Percentiles rank a stretch among this genome's conserved stretches.
These are phyloP conservation scores for Himantopus leucocephalus DNA, from an alignment of 2,113 vertebrate species.

Conservation along the genomic window DNA sequence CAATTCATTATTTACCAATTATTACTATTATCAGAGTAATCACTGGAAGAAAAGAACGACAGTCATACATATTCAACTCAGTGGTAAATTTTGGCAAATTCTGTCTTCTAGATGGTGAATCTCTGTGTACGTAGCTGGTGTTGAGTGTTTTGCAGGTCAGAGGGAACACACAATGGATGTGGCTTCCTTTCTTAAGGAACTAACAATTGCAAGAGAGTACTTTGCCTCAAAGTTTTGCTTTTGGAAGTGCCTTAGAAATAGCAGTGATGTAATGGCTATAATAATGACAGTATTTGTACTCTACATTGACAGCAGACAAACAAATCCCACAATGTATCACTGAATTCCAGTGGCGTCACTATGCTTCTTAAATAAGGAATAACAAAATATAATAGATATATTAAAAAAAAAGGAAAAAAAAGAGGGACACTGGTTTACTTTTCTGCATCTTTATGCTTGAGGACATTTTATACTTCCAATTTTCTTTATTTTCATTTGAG, in stretches of 20 bases:
- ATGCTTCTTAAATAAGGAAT: not conserved
- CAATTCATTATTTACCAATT: not conserved
- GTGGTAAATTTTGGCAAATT: constrained; percentile 27
- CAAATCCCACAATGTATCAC: constrained; percentile 67
- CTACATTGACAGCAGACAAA: constrained; percentile 65
- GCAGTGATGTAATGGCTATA: constrained; percentile 20
- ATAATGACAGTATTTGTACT: constrained; percentile 57
- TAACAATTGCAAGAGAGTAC: constrained; percentile 43
- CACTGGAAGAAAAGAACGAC: not conserved
- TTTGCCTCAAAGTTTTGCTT: constrained; percentile 55
- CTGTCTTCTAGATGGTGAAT: not conserved
- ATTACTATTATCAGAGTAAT: not conserved
- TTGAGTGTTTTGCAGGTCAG: not conserved
- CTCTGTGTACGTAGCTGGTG: not conserved
- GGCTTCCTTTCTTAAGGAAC: constrained; percentile 59
- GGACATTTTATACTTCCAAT: not conserved
- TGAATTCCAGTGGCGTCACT: constrained; percentile 73
- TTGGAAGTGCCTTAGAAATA: constrained; percentile 36
- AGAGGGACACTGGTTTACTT: not conserved
- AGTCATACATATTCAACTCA: not conserved
- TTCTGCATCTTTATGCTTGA: not conserved
- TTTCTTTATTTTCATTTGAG: not conserved
- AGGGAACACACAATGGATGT: constrained; percentile 38
- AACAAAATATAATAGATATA: not conserved
- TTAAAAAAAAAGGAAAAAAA: not conserved